A percentile compares a stretch with the other conserved stretches of the same genome.
These are phyloP conservation scores for Mayetiola destructor DNA, from an alignment of 2,888 invertebrate genomes.

Conservation along the genomic window DNA sequence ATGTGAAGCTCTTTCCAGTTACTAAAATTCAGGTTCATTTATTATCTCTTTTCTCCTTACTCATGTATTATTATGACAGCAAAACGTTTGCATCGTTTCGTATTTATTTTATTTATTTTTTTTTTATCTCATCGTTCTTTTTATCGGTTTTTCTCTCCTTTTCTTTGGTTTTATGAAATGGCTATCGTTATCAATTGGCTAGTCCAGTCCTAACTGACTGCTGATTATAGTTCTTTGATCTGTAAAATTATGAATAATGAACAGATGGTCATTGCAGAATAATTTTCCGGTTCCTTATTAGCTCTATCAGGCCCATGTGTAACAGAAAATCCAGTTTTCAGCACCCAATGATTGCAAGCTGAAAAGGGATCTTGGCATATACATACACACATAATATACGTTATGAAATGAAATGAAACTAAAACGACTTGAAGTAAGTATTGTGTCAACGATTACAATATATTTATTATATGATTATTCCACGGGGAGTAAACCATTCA, in stretches of 20 bases:
- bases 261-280: too few species aligned
- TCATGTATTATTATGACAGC: neutral
- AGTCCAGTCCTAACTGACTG: neutral
- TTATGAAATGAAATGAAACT: neutral
- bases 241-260: neutral
- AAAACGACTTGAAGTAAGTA: neutral
- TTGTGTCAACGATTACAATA: neutral
- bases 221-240: neutral
- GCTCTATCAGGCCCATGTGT: too few species aligned
- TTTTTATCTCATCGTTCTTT: constrained; percentile 4
- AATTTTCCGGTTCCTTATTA: too few species aligned
- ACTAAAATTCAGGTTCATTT: neutral
- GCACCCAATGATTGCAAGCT: too few species aligned
- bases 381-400: too few species aligned
- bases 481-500: constrained; percentile 1
- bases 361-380: too few species aligned
- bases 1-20: neutral
- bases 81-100: neutral
- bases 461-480: constrained; percentile 12
- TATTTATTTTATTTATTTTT: too few species aligned
- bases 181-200: neutral
- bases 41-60: neutral
- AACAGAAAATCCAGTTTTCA: too few species aligned
- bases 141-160: neutral
- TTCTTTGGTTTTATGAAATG: neutral